Conservation (phyloP, 2,797 vertebrate genomes). For the Odontamblyopus lacepedii region DNA sequence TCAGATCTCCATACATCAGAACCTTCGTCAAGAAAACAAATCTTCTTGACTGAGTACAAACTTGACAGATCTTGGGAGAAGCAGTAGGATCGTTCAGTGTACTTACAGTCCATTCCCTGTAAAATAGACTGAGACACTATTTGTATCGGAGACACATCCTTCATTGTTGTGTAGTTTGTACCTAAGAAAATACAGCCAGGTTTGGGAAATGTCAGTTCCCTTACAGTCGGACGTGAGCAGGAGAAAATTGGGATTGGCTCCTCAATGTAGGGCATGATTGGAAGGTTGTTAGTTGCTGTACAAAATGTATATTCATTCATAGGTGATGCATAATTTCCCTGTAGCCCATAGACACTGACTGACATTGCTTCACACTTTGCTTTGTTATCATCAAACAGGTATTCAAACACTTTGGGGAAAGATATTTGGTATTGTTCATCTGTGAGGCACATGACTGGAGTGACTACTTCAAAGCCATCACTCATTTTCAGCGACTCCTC, state of each 20-base stretch:
- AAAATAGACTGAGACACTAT: slow-evolving; percentile 43
- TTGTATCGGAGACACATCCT: slow-evolving; percentile 43
- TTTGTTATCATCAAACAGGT: slow-evolving; percentile 44
- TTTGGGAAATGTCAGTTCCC: slow-evolving; percentile 81
- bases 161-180: slow-evolving; percentile 23
- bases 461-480: slow-evolving; percentile 21
- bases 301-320: slow-evolving; percentile 80
- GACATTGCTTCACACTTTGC: slow-evolving; percentile 16
- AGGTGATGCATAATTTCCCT: slow-evolving; percentile 72
- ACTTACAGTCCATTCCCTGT: slow-evolving; percentile 12
- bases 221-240: slow-evolving; percentile 60
- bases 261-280: slow-evolving; percentile 29
- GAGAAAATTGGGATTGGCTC: slow-evolving; percentile 75
- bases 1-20: slow-evolving; percentile 57
- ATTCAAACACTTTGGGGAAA: slow-evolving; percentile 60
- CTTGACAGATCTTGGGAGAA: slow-evolving; percentile 55
- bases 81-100: slow-evolving; percentile 60
- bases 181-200: slow-evolving; percentile 72
- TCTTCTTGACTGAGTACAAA: slow-evolving; percentile 58
- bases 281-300: slow-evolving; percentile 55
- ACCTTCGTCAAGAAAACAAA: slow-evolving; percentile 56
- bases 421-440: slow-evolving; percentile 39
- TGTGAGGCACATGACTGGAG: slow-evolving; percentile 41
- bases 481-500: slow-evolving; percentile 33
- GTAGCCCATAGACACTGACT: slow-evolving; percentile 35